Percentiles rank a stretch among this genome's conserved stretches.
Evolutionary conservation across 2,888 invertebrate species (phyloP).

Genomic region (Odontomyia ornata): DNA sequence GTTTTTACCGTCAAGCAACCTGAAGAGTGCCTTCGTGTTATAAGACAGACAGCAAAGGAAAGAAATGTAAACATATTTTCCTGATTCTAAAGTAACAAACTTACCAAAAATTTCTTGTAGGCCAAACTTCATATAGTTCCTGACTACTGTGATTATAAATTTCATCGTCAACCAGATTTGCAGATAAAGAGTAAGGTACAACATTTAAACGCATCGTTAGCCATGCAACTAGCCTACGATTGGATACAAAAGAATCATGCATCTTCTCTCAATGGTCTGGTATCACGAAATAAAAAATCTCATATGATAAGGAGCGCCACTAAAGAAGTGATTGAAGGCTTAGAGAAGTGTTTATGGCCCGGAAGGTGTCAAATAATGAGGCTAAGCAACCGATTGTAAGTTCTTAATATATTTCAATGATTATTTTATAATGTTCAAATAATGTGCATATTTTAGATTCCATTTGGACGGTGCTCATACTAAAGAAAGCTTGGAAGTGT

Average conservation of each 20-base stretch:
- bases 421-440: neutral
- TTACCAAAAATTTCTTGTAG: conserved; percentile 63
- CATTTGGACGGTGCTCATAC: conserved; percentile 97
- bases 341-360: conserved; percentile 79
- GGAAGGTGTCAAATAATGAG: conserved; percentile 81
- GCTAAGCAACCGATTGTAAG: conserved; percentile 64
- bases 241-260: conserved; percentile 71
- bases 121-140: conserved; percentile 72
- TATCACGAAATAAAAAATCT: conserved; percentile 49
- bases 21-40: conserved; percentile 71
- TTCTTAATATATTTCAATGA: neutral
- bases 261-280: conserved; percentile 48
- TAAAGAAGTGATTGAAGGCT: conserved; percentile 67
- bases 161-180: conserved; percentile 63
- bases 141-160: conserved; percentile 68
- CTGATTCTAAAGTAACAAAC: no score
- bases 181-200: conserved; percentile 70
- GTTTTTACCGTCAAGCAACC: conserved; percentile 79
- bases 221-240: conserved; percentile 81
- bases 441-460: conserved; percentile 64
- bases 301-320: conserved; percentile 54
- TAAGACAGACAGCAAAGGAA: conserved; percentile 72
- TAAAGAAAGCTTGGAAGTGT: conserved; percentile 83
- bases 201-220: conserved; percentile 83
- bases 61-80: conserved; percentile 72